Evolutionary conservation across 2,113 vertebrate genomes (phyloP), one percentile per base, ranked within the genome.

Genomic region (Plotosus lineatus): DNA sequence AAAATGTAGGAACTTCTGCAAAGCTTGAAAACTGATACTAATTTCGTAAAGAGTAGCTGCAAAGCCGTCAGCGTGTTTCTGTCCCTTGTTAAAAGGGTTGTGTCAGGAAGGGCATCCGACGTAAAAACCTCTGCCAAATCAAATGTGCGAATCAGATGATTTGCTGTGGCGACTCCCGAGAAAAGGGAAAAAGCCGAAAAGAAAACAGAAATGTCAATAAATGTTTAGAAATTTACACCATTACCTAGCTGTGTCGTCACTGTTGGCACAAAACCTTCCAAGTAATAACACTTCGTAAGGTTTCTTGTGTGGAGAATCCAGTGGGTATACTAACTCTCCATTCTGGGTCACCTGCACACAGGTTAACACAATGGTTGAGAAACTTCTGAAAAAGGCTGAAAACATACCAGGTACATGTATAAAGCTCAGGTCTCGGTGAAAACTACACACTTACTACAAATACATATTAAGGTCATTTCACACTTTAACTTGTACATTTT

Each of bases 281-380:
- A 99, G 19, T 26, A 99, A 83, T 85, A 99, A 90, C 77, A 93
- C 90, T 88, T 99, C 98, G 76, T 99, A 99, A 0, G 97, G 96
- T 58, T 97, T 99, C 93, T 99, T 99, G 89, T 99, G 97, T 40
- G 88, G 87, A 4, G 97, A 99, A 89, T 99, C 96, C 76, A 98
- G 91, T 5, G 97, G 97, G 81, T 97, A 95, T 28, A 99, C 95
- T 89, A 96, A 96, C 82, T 97, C 93, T 80, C 97, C 98, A 74
- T 91, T 90, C 83, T 53, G 92, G 68, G 97, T 98, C 84, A 99
- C 94, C 97, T 99, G 84, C 79, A 75, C 66, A 86, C 71, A 86
- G 3, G 48, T 2, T 14, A 72, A 72, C 3, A 1, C 11, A 71
- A 21, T 1, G 12, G n/a, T 71, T 11, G 23, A 26, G 33, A 75